Base-by-base conservation (phyloP, 2,888 invertebrate species). In the Phlogophora meticulosa region DNA sequence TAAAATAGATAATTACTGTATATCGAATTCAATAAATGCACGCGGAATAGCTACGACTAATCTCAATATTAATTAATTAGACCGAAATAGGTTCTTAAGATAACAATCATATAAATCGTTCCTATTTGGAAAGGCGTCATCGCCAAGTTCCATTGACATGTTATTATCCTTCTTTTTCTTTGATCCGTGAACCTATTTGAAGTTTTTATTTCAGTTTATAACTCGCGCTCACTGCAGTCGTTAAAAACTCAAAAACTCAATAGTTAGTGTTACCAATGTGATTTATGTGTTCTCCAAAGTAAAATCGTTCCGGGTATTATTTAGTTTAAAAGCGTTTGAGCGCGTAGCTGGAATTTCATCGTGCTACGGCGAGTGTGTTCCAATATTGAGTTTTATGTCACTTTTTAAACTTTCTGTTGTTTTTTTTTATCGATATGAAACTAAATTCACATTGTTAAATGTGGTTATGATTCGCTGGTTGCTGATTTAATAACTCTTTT, bases 191-290 rank as follows among this genome's bases (percentile, higher is more conserved):
- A 55, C 13, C 13, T 55, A 38, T 34, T 40, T 48, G 11, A 60
- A 65, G 49, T 62, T 64, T 55, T 67, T 48, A 63, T 55, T 42
- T 43, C n/a, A 57, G 43, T 65, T 71, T 63, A 63, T 57, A 68
- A 65, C 57, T 78, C 32, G n/a, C 57, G 43, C 48, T 67, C 51
- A 22, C 22, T 32, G 48, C n/a, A 45, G 58, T 64, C 76, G 63
- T 65, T 71, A 71, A 80, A 78, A 69, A 52, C 38, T 64, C 42
- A 56, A 77, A 68, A 74, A 68, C 70, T 75, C 36, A 69, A 73
- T 65, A 61, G 67, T 62, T 72, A 69, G 56, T 67, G 65, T 53
- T 66, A 56, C 57, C 64, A 56, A 71, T 63, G 55, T 77, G 77
- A 81, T 82, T 77, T 71, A 75, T 80, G 52, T 55, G 61, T 70